Evolutionary conservation across 2,888 invertebrate species (phyloP).

Genomic region (Cephus runcator): DNA sequence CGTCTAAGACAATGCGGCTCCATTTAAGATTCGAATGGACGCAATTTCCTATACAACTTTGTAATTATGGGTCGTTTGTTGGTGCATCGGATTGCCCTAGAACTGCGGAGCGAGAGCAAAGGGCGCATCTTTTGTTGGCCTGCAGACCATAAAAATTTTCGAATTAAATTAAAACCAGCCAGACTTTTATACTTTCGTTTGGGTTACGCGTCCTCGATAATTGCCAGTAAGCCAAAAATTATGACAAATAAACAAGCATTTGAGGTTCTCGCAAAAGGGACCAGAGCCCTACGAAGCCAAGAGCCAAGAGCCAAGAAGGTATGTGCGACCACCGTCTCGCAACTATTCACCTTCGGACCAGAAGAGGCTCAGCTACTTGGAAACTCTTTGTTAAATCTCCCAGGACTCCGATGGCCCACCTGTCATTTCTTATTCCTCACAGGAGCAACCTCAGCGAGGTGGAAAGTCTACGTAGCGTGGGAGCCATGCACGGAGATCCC

Average conservation of each 20-base stretch:
- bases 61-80: slow-evolving; percentile 65
- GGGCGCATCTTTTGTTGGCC: slow-evolving; percentile 23
- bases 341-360: background rate
- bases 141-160: slow-evolving; percentile 56
- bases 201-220: slow-evolving; percentile 2
- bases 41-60: slow-evolving; percentile 65
- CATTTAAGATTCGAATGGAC: slow-evolving; percentile 65
- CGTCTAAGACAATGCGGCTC: slow-evolving; percentile 57
- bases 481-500: background rate
- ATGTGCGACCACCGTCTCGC: background rate
- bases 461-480: background rate
- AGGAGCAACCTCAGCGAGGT: background rate
- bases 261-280: background rate
- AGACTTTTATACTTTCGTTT: background rate
- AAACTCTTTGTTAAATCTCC: background rate
- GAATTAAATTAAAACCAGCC: slow-evolving; percentile 56
- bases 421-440: background rate
- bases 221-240: background rate
- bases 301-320: background rate
- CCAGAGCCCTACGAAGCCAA: background rate
- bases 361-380: background rate
- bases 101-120: slow-evolving; percentile 7
- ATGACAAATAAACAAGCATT: background rate
- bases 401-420: background rate
- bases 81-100: slow-evolving; percentile 30